Percentiles rank a stretch among this genome's conserved stretches.
Evolutionary conservation across 2,113 vertebrate species (phyloP).

Genomic region (Ophiodon elongatus): DNA sequence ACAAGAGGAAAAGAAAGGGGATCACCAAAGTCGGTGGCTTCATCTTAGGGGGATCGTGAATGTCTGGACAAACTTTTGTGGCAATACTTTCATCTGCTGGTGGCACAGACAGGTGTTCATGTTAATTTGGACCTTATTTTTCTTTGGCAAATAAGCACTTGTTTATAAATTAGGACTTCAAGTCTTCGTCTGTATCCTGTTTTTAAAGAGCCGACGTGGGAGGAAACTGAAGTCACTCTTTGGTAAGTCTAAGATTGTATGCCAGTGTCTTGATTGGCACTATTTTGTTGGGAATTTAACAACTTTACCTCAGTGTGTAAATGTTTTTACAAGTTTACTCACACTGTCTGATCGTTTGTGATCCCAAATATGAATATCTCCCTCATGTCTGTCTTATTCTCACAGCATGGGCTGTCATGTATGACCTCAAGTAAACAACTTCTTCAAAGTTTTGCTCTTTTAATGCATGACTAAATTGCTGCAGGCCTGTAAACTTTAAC

Average conservation of each 20-base stretch:
- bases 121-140: constrained; percentile 24
- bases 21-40: neutral
- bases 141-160: neutral
- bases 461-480: constrained; percentile 71
- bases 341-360: constrained; percentile 65
- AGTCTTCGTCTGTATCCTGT: neutral
- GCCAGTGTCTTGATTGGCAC: constrained; percentile 61
- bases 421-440: constrained; percentile 68
- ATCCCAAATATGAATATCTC: constrained; percentile 59
- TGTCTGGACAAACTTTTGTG: neutral
- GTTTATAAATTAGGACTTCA: neutral
- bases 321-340: constrained; percentile 72
- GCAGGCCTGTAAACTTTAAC: constrained; percentile 75
- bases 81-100: neutral
- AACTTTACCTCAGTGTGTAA: constrained; percentile 66
- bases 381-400: constrained; percentile 47
- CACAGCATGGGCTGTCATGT: constrained; percentile 46
- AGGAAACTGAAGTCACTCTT: constrained; percentile 40
- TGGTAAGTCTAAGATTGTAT: constrained; percentile 20
- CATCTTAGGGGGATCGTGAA: neutral
- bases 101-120: constrained; percentile 10
- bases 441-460: constrained; percentile 63
- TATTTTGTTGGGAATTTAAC: constrained; percentile 62
- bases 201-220: constrained; percentile 16
- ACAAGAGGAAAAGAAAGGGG: neutral